Percentiles rank a stretch among this genome's conserved stretches.
Evolutionary conservation across 2,113 vertebrate genomes (phyloP).

Genomic region (Phyllopteryx taeniolatus): DNA sequence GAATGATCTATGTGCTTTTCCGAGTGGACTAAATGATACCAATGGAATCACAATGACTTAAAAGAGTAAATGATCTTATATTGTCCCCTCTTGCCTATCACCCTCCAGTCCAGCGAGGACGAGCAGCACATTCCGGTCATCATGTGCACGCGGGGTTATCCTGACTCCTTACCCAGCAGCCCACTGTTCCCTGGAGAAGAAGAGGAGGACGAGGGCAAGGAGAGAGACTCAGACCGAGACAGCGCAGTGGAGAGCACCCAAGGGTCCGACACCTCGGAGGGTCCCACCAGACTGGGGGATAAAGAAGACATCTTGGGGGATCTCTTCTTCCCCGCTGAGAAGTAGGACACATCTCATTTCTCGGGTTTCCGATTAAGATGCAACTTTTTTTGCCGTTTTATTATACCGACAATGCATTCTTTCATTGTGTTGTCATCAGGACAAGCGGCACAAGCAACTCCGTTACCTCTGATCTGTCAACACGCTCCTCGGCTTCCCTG

Average conservation of each 20-base stretch:
- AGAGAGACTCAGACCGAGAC: constrained; percentile 86
- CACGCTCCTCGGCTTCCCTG: constrained; percentile 88
- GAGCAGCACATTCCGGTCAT: constrained; percentile 67
- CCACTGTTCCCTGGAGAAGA: constrained; percentile 75
- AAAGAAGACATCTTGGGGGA: constrained; percentile 76
- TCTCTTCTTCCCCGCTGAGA: constrained; percentile 84
- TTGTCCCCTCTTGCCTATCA: not conserved
- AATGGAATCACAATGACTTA: no score
- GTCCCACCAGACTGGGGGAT: constrained; percentile 67
- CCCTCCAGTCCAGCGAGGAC: constrained; percentile 72
- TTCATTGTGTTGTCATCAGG: constrained; percentile 60
- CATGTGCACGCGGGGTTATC: constrained; percentile 77
- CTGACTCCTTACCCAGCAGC: constrained; percentile 61
- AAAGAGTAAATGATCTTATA: not conserved
- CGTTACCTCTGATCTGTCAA: constrained; percentile 86
- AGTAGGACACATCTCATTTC: constrained; percentile 72
- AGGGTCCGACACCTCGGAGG: constrained; percentile 78
- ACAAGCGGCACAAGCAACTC: constrained; percentile 79
- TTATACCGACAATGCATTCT: not conserved
- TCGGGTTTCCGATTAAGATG: not conserved
- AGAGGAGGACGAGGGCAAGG: constrained; percentile 75
- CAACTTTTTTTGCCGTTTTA: not conserved
- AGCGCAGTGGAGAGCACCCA: constrained; percentile 85
- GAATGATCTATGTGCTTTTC: no score
- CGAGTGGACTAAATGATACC: no score